Evolutionary conservation across 2,797 vertebrate genomes (phyloP), one percentile per base, ranked within the genome.

Genomic region (Agapornis canus): DNA sequence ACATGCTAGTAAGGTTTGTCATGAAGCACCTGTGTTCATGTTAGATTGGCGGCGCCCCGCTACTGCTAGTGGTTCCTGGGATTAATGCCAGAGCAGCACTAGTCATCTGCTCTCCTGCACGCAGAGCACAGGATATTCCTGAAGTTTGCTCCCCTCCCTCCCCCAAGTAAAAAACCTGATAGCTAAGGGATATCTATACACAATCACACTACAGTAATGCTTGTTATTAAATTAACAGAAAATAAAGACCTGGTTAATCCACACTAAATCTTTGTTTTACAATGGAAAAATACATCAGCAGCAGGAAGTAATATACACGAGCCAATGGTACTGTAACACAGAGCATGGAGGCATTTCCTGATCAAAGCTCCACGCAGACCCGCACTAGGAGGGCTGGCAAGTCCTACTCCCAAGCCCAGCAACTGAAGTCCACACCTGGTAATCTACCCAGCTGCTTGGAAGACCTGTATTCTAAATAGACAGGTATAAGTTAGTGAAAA

Each of bases 181-280:
- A 97, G 95, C 96, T 98, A 98, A 96, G 96, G 97, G 97, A 96
- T 97, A 97, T 96, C 98, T 98, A 98, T 97, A 98, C 98, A 99
- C 98, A 99, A 97, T 98, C 99, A 99, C 98, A 98, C 99, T 99
- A 99, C 99, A 99, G 99, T 99, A 99, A 99, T 98, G 98, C 98
- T 98, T 97, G 98, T 98, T 98, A 98, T 99, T 99, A 99, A 99
- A 98, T 98, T 98, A 98, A 97, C 92, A 97, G 98, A 97, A 98
- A 99, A 98, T 98, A 99, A 98, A 99, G 98, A 99, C 98, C 98
- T 98, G 98, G 98, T 98, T 98, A 98, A 98, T 98, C 97, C 98
- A 98, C 98, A 98, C 98, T 98, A 98, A 95, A 98, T 98, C 97
- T 98, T 97, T 96, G 95, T 98, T 97, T 98, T 98, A 99, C 98